These are phyloP conservation scores for Engraulis encrasicolus DNA, from an alignment of 2,113 vertebrate species.

Conservation along the genomic window DNA sequence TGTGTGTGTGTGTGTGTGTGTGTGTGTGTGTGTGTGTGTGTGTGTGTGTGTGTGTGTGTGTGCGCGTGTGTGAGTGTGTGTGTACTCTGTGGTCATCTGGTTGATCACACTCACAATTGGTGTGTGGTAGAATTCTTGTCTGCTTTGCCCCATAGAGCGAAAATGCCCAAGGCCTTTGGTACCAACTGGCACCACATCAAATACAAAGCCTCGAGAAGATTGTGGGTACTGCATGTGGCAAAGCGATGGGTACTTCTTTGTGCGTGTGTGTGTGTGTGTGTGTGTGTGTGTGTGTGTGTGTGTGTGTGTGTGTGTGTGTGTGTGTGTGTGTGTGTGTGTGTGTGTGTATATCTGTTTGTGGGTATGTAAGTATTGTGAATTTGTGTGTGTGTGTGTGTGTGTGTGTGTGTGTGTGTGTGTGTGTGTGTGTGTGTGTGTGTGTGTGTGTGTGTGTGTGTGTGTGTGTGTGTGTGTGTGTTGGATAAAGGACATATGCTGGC, in stretches of 20 bases:
- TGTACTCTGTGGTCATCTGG: too few relatives aligned
- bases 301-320: not conserved
- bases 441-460: not conserved
- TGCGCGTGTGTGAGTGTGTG: not conserved
- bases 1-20: not conserved
- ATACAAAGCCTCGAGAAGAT: not conserved
- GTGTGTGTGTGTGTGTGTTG: not conserved
- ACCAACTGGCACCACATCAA: not conserved
- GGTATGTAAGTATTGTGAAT: too few relatives aligned
- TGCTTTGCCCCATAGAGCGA: not conserved
- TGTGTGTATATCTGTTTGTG: too few relatives aligned
- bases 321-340: not conserved
- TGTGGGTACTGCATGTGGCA: not conserved
- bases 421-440: constrained; percentile 4
- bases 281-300: constrained; percentile 8
- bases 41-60: not conserved
- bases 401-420: constrained; percentile 13
- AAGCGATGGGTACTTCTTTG: not conserved
- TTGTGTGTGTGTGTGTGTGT: not conserved
- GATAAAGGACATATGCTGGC: not conserved
- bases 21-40: not conserved
- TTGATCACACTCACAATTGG: too few relatives aligned
- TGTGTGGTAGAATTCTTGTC: not conserved
- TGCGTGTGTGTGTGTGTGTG: constrained; percentile 15
- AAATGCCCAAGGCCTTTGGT: not conserved